A percentile compares a stretch with the other conserved stretches of the same genome.
phyloP scores from a whole-genome alignment of 1,140 invertebrate genomes.

The Drosophila lowei region DNA sequence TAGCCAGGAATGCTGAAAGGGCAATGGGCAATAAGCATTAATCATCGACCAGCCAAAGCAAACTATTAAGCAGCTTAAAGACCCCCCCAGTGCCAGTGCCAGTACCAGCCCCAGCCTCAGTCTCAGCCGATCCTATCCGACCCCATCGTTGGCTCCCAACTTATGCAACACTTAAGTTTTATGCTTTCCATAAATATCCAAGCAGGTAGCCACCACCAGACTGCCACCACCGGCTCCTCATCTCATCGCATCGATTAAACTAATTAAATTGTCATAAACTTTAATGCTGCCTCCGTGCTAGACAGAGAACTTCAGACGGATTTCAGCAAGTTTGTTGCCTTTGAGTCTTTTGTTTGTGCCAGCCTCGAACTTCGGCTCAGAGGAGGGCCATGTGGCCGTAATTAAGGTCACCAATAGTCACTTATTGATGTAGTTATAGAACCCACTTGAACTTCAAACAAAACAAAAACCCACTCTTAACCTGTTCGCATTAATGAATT shows the following conservation, averaged over 20 bases:
- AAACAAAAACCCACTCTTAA: conserved; percentile 5
- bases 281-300: conserved; percentile 16
- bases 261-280: conserved; percentile 78
- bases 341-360: conserved; percentile 46
- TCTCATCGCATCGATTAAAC: conserved; percentile 78
- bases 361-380: conserved; percentile 1
- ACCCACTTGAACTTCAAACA: conserved; percentile 4
- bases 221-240: background rate
- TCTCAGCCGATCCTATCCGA: conserved; percentile 11
- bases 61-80: conserved; percentile 57
- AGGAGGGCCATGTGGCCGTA: conserved; percentile 22
- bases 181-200: conserved; percentile 72
- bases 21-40: conserved; percentile 63
- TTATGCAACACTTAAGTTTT: conserved; percentile 80
- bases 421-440: conserved; percentile 10
- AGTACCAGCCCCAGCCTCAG: background rate
- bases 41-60: conserved; percentile 56
- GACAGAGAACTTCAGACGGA: conserved; percentile 8
- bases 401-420: conserved; percentile 50
- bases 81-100: background rate
- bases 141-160: conserved; percentile 45
- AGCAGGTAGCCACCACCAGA: conserved; percentile 19
- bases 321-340: conserved; percentile 50
- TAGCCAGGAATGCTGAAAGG: conserved; percentile 37
- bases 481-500: conserved; percentile 32